Base-by-base conservation (phyloP, 2,113 vertebrate genomes). In the Ciconia boyciana region DNA sequence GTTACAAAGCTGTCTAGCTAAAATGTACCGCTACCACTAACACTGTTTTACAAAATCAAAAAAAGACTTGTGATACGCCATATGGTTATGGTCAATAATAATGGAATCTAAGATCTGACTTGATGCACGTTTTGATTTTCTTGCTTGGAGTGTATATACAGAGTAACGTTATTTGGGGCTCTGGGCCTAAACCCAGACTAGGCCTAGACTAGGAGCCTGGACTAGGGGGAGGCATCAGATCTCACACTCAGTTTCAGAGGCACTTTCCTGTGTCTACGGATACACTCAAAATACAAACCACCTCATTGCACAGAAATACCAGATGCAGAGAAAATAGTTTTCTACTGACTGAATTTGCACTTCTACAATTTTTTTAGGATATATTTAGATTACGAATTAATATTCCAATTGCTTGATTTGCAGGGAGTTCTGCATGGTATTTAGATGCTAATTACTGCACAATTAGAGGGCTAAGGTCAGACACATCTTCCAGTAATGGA, bases 381-480 rank as follows among this genome's bases (percentile, higher is more conserved):
- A 80, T 93, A 96, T 97, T 98, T 98, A 96, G 89, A 96, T 76
- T 75, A 83, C 94, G 92, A 93, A 97, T 97, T 96, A 83, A 68
- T 97, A 92, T 97, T 92, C 64, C 97, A 98, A 96, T 96, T 80
- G 96, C 97, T 87, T 90, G 90, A 87, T 97, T 98, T 97, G 75
- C 87, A 95, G 91, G 90, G 97, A 98, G 97, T 93, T 97, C 94
- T 91, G 87, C 89, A 83, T 85, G 92, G 93, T 96, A 93, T 97
- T 98, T 97, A 98, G 94, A 93, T 94, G 78, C 89, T 94, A 97
- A 98, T 98, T 97, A 96, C 94, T 90, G 90, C 96, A 93, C 91
- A 98, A 98, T 97, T 97, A 98, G 97, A 97, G 96, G 97, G 90
- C 98, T 97, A 97, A 97, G 97, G 97, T 96, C 94, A 97, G 97